These are phyloP conservation scores for Drosophila mettleri DNA, from an alignment of 2,888 invertebrate genomes.

Conservation along the genomic window DNA sequence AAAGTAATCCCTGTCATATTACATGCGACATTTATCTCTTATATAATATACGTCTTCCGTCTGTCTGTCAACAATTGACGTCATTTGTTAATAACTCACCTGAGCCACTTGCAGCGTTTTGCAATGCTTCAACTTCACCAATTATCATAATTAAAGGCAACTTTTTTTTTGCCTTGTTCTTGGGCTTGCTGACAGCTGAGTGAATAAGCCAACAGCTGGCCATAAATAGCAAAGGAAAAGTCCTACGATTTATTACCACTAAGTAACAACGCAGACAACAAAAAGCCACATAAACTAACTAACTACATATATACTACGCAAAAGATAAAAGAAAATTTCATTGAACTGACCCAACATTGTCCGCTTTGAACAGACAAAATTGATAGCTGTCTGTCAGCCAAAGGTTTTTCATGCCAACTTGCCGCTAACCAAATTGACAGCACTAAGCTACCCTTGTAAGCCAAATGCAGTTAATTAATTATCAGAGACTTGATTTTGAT, in stretches of 20 bases:
- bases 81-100: conserved; percentile 30
- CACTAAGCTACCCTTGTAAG: background rate
- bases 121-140: conserved; percentile 4
- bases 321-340: background rate
- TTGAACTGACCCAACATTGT: background rate
- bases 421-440: conserved; percentile 4
- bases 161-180: conserved; percentile 1
- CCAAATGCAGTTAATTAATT: background rate
- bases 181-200: conserved; percentile 1
- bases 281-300: background rate
- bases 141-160: conserved; percentile 41
- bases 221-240: background rate
- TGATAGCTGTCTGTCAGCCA: background rate
- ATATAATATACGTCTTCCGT: background rate
- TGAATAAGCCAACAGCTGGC: background rate
- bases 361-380: background rate
- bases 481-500: background rate
- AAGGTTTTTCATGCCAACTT: background rate
- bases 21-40: conserved; percentile 13
- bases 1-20: conserved; percentile 17
- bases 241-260: background rate
- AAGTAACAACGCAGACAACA: background rate
- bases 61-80: conserved; percentile 27
- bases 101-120: conserved; percentile 10
- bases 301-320: background rate